phyloP scores from a whole-genome alignment of 2,888 invertebrate species.

The Dryomyza anilis region DNA sequence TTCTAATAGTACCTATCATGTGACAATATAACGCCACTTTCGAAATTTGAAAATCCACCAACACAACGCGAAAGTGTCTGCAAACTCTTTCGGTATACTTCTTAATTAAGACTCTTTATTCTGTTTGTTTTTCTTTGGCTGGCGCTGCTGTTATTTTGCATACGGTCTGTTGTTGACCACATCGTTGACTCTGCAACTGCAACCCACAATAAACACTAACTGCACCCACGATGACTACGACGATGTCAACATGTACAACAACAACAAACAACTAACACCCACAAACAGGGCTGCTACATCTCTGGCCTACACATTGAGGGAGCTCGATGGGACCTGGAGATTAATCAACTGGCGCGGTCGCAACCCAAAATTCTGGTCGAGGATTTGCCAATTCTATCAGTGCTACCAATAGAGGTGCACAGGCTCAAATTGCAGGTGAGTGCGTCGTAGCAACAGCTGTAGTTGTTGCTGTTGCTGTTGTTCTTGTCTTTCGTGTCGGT shows the following conservation, averaged over 20 bases:
- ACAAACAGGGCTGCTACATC: constrained; percentile 77
- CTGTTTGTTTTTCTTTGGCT: constrained; percentile 41
- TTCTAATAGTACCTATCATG: too few relatives aligned
- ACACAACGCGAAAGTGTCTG: too few relatives aligned
- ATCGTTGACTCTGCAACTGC: constrained; percentile 14
- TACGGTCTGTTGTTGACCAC: constrained; percentile 19
- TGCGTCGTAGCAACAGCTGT: too few relatives aligned
- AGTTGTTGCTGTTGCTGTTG: too few relatives aligned
- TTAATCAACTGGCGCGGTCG: constrained; percentile 74
- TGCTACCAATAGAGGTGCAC: constrained; percentile 84
- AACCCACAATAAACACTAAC: constrained; percentile 16
- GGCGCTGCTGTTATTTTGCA: constrained; percentile 29
- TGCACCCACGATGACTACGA: constrained; percentile 5
- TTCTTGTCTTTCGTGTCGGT: neutral
- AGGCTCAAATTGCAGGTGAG: constrained; percentile 80
- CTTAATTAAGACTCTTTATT: constrained; percentile 50
- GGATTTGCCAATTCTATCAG: constrained; percentile 81
- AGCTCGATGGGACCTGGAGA: constrained; percentile 79
- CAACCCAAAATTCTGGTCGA: constrained; percentile 84
- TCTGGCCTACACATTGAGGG: constrained; percentile 86
- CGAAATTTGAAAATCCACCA: too few relatives aligned
- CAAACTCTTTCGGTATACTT: too few relatives aligned
- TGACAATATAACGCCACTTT: too few relatives aligned
- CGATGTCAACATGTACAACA: neutral
- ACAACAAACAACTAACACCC: too few relatives aligned